Conservation (phyloP, 2,797 vertebrate species). For the Tiaroga cobitis region DNA sequence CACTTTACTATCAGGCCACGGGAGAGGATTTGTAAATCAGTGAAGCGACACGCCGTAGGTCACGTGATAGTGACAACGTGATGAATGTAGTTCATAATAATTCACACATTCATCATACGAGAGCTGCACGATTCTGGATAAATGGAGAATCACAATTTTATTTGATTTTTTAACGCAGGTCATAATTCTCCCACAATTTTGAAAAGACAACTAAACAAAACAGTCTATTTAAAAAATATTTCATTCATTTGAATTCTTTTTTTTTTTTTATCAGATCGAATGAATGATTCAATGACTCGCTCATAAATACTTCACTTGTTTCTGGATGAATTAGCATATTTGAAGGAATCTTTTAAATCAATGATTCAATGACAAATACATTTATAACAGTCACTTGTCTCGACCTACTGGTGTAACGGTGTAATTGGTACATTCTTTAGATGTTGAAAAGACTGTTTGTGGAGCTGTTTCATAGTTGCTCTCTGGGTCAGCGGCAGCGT, state of each 20-base stretch:
- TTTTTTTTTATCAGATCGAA: background rate
- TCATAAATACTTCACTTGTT: background rate
- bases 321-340: background rate
- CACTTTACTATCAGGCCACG: too few species aligned
- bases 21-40: too few species aligned
- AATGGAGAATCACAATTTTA: too few species aligned
- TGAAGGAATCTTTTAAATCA: background rate
- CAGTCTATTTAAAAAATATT: background rate
- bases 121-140: too few species aligned
- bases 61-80: background rate
- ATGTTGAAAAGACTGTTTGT: too few species aligned
- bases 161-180: background rate
- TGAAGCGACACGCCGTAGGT: too few species aligned
- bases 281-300: background rate
- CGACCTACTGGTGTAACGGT: too few species aligned
- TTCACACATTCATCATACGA: too few species aligned
- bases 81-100: background rate
- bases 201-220: background rate
- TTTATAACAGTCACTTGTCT: background rate
- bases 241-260: too few species aligned
- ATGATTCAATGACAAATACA: background rate
- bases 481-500: too few species aligned
- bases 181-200: background rate
- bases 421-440: too few species aligned
- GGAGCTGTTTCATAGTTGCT: too few species aligned